Conservation (phyloP, 2,797 vertebrate genomes). For the Bovichtus diacanthus region DNA sequence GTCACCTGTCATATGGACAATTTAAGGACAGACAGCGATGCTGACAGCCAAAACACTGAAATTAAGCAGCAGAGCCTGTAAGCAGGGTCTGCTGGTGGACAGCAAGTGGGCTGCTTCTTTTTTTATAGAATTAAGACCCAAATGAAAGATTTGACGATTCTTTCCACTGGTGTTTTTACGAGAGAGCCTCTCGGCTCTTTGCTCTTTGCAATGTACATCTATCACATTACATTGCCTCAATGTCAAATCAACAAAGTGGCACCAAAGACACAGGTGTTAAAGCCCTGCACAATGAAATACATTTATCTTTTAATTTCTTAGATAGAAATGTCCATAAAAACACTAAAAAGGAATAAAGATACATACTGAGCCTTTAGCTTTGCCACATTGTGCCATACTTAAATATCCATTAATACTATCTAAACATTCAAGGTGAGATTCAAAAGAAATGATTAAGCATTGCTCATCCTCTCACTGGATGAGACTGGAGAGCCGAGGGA, state of each 20-base stretch:
- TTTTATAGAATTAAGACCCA: slow-evolving; percentile 1
- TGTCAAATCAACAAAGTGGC: neutral
- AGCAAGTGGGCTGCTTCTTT: neutral
- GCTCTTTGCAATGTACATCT: neutral
- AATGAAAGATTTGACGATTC: neutral
- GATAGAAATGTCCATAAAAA: neutral
- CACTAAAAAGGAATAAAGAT: slow-evolving; percentile 2
- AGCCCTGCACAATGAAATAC: neutral
- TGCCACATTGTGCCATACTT: neutral
- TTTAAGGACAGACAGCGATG: slow-evolving; percentile 58
- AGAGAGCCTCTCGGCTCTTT: neutral
- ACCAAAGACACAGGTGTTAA: neutral
- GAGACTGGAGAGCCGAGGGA: slow-evolving; percentile 35
- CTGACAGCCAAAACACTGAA: slow-evolving; percentile 69
- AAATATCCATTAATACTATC: slow-evolving; percentile 26
- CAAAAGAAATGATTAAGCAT: slow-evolving; percentile 29
- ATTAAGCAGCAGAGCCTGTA: slow-evolving; percentile 47
- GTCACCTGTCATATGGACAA: slow-evolving; percentile 78
- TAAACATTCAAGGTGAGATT: slow-evolving; percentile 40
- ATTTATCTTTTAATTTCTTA: slow-evolving; percentile 1
- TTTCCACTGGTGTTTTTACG: neutral
- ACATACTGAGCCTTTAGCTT: slow-evolving; percentile 10
- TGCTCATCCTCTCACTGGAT: slow-evolving; percentile 32
- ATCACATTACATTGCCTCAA: neutral
- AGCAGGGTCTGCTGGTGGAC: slow-evolving; percentile 15